Evolutionary conservation across 2,888 invertebrate species (phyloP), one percentile per base, ranked within the genome.

Genomic region (Drosophila meridionalis): DNA sequence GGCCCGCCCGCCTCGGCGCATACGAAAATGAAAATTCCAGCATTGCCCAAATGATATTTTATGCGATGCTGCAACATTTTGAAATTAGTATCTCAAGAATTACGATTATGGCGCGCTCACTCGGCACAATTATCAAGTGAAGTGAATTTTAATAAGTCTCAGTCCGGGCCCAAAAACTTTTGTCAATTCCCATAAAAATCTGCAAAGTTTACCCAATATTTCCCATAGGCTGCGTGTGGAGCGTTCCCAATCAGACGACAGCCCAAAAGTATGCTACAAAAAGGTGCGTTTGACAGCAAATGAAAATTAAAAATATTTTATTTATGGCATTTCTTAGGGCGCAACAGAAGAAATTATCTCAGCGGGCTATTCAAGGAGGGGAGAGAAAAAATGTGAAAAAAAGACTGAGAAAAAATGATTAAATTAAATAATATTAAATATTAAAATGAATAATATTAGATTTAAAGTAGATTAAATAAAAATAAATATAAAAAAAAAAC

Each of bases 31-130:
- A 42, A 64, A 70, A 30, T 62, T 36, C 38, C 53, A 57, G 73
- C 78, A 74, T 75, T 80, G 52, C 40, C 12, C 38, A 11, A 61
- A 64, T 78, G 83, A 76, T 81, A 83, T 78, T 83, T 80, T 80
- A 83, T 78, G 69, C 36, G 66, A 57, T 59, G 60, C 50, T 84
- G 87, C 83, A 85, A 89, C 87, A 87, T 87, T 87, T 73, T 87
- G 89, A 83, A 89, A 87, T 87, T 85, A 87, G 87, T 87, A 87
- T 89, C 87, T 87, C 70, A 69, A 74, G 69, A 83, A 64, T 89
- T 87, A 88, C 75, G 78, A 59, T 78, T 88, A 84, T 88, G 81
- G 73, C 76, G 52, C 36, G 55, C 36, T 36, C 52, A 28, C 50
- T 59, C 36, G 69, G 72, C 59, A 55, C 73, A 81, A 81, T 80